Conservation (phyloP, 2,113 vertebrate genomes). For the Lota lota region DNA sequence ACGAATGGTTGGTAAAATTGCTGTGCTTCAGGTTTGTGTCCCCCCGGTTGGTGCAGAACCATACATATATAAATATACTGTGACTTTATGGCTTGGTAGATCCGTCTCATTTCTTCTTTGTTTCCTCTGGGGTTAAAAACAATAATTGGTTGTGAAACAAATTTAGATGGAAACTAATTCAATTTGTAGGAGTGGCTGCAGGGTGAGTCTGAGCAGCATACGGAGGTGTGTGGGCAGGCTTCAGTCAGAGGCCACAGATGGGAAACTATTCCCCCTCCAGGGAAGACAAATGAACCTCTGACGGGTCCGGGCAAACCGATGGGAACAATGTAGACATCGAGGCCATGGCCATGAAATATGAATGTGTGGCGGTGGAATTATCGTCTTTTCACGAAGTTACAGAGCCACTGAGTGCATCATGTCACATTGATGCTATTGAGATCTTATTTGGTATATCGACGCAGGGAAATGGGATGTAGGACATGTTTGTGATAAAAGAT, state of each 20-base stretch:
- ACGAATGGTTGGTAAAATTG: slow-evolving; percentile 67
- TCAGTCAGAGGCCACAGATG: slow-evolving; percentile 41
- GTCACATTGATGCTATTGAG: too few species aligned
- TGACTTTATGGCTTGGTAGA: slow-evolving; percentile 61
- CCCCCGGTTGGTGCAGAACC: slow-evolving; percentile 56
- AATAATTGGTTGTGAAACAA: slow-evolving; percentile 72
- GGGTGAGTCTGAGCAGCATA: slow-evolving; percentile 46
- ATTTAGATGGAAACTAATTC: slow-evolving; percentile 71
- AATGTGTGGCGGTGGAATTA: too few species aligned
- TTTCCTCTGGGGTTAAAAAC: slow-evolving; percentile 66
- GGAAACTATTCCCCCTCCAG: slow-evolving; percentile 31
- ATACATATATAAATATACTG: slow-evolving; percentile 39
- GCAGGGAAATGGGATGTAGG: too few species aligned
- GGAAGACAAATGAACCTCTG: slow-evolving; percentile 43
- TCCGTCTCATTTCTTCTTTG: slow-evolving; percentile 62
- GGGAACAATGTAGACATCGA: not conserved
- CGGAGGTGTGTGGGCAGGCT: slow-evolving; percentile 33
- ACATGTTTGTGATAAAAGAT: too few species aligned
- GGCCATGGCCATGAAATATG: too few species aligned
- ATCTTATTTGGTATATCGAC: too few species aligned
- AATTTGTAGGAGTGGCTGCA: slow-evolving; percentile 63
- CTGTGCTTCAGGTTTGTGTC: slow-evolving; percentile 61
- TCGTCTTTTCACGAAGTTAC: too few species aligned
- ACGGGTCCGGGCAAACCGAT: slow-evolving; percentile 27
- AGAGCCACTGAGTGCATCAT: too few species aligned